Conservation (phyloP, 2,888 invertebrate genomes). For the Morinoia aosen region DNA sequence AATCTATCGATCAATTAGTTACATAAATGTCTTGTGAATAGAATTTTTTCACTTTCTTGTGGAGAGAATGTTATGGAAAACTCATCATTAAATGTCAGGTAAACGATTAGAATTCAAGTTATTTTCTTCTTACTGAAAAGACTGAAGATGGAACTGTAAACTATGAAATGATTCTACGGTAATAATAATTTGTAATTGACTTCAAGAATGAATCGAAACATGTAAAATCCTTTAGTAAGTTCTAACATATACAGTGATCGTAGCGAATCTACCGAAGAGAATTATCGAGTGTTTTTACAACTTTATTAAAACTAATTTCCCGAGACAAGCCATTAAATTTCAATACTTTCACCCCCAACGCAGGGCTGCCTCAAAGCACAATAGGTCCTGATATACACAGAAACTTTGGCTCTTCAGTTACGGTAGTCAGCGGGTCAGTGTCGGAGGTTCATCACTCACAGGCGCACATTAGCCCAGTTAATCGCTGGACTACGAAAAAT, state of each 20-base stretch:
- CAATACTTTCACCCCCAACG: background rate
- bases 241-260: background rate
- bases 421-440: background rate
- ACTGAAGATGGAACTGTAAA: no score
- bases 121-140: no score
- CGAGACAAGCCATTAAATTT: background rate
- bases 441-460: background rate
- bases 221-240: background rate
- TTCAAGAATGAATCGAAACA: no score
- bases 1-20: no score
- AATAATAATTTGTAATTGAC: no score
- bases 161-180: no score
- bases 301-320: background rate
- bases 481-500: constrained; percentile 14
- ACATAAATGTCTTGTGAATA: no score
- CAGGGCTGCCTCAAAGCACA: background rate
- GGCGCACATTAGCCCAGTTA: constrained; percentile 15
- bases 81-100: no score
- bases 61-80: no score
- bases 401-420: constrained; percentile 14
- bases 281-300: background rate
- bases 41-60: no score
- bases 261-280: background rate
- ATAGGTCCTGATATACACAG: background rate
- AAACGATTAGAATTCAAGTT: no score